A percentile compares a stretch with the other conserved stretches of the same genome.
Conservation (phyloP, 2,888 invertebrate species). For the Ferrisia virgata region DNA sequence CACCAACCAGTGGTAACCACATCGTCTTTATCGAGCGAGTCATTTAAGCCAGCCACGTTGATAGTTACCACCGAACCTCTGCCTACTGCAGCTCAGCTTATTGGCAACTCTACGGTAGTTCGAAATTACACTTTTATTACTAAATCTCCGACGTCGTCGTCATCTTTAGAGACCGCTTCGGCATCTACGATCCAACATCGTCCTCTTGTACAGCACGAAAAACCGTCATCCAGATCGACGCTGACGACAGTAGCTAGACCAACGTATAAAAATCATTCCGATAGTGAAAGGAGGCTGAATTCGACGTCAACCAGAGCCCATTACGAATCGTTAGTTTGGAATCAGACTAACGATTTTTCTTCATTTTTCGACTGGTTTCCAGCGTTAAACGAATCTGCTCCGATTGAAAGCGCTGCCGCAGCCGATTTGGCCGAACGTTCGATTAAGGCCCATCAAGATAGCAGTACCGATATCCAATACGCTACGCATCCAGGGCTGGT, state of each 20-base stretch:
- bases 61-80: neutral
- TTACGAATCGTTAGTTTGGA: conserved; percentile 14
- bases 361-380: conserved; percentile 43
- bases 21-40: neutral
- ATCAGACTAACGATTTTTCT: neutral
- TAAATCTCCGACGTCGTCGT: neutral
- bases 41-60: neutral
- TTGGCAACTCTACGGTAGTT: neutral
- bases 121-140: neutral
- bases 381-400: neutral
- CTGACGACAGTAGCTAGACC: neutral
- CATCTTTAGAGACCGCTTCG: too few species aligned
- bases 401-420: too few species aligned
- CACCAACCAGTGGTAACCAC: neutral
- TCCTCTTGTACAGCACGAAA: neutral
- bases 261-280: neutral
- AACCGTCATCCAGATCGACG: neutral
- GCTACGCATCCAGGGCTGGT: conserved; percentile 36
- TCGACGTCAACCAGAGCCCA: neutral
- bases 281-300: too few species aligned
- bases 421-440: neutral
- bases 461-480: neutral
- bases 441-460: neutral
- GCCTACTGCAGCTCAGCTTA: neutral
- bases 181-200: neutral